Percentiles rank a stretch among this genome's conserved stretches.
These are phyloP conservation scores for Venturia canescens DNA, from an alignment of 1,140 invertebrate genomes.

Conservation along the genomic window DNA sequence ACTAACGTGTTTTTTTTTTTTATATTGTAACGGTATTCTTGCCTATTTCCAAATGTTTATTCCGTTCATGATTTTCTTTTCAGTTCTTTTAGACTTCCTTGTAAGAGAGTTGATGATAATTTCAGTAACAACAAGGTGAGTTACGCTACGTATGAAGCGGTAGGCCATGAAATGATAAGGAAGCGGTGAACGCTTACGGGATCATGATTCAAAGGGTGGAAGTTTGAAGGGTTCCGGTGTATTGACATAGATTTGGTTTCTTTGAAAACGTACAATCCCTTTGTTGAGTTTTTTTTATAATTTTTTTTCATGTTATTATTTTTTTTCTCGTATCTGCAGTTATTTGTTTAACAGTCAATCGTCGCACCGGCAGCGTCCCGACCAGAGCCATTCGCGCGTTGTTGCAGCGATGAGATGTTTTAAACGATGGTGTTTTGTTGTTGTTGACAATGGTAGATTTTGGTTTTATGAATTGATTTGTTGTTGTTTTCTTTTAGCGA, in stretches of 20 bases:
- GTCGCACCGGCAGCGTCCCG: slow-evolving; percentile 63
- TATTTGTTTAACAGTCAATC: slow-evolving; percentile 55
- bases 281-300: slow-evolving; percentile 35
- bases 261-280: slow-evolving; percentile 54
- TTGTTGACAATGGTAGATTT: slow-evolving; percentile 23
- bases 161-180: slow-evolving; percentile 72
- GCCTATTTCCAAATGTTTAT: no score
- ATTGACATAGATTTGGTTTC: slow-evolving; percentile 52
- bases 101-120: not conserved
- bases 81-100: no score
- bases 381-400: slow-evolving; percentile 52
- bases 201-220: slow-evolving; percentile 44
- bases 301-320: slow-evolving; percentile 46
- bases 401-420: slow-evolving; percentile 14
- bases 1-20: slow-evolving; percentile 3
- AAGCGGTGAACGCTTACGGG: slow-evolving; percentile 42
- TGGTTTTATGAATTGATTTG: slow-evolving; percentile 18
- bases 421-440: not conserved
- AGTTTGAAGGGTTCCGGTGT: slow-evolving; percentile 54
- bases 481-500: slow-evolving; percentile 8
- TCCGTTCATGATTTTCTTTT: not conserved
- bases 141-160: slow-evolving; percentile 67
- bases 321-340: slow-evolving; percentile 40
- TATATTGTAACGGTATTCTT: not conserved
- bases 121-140: slow-evolving; percentile 63